Base-by-base conservation (phyloP, 1,140 invertebrate species). In the Calephelis virginiensis region DNA sequence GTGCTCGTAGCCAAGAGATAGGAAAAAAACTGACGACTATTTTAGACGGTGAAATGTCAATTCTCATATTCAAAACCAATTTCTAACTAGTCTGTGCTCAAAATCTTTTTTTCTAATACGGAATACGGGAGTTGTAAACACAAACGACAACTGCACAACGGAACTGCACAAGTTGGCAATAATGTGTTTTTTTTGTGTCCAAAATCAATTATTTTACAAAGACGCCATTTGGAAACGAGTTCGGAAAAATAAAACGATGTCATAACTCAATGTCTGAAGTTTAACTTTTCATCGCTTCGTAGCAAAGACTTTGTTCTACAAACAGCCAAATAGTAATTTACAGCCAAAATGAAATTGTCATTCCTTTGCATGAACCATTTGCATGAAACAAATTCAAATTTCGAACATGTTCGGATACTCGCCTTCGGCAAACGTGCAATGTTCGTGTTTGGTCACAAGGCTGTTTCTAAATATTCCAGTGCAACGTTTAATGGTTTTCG, bases 371-470 rank as follows among this genome's bases (percentile, higher is more conserved):
- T 17, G 28, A 56, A 56, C 50, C 17, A 37, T 56, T 56, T 9
- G 50, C 28, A 28, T 28, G 17, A 56, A 28, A 56, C 17, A 56
- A 56, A 56, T 56, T 56, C 50, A 56, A 56, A 56, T 56, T 56
- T 56, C 50, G 50, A 56, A 56, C 50, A 56, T 56, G 50, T 56
- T 28, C 17, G 17, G 47, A 48, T 48, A 56, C 50, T 53, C 50
- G 10, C 50, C 45, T 14, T 46, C 28, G 10, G 45, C 45, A 17
- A 48, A 63, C 61, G 46, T 37, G 46, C 17, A 48, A 14, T 48
- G 61, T 13, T 63, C 48, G 17, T 49, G 38, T 48, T 46, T 13
- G 37, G 48, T 14, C 45, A 48, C 17, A 48, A 63, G 45, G 46
- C 48, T 46, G 9, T 63, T n/a, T 48, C 62, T 6, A 46, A 63